phyloP scores from a whole-genome alignment of 2,888 invertebrate species.

The Sclerodermus sp. region DNA sequence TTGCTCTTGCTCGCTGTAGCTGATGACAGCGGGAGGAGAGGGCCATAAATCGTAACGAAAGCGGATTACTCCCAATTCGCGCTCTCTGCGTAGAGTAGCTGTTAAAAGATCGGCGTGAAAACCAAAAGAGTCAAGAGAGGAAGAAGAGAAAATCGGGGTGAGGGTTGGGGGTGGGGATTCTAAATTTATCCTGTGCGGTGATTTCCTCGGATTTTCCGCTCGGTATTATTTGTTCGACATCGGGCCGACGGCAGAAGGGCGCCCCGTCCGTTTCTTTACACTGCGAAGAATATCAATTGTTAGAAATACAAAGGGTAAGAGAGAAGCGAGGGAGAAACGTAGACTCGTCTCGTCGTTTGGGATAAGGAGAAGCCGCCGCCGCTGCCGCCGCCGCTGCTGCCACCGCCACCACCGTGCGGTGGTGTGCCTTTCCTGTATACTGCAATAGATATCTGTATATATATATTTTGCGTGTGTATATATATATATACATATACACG shows the following conservation, averaged over 20 bases:
- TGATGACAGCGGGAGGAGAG: no score
- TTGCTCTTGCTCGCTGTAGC: no score
- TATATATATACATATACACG: background rate
- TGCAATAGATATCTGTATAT: slow-evolving; percentile 10
- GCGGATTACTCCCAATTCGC: no score
- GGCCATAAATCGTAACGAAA: no score
- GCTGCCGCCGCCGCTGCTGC: background rate
- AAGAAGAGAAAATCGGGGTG: background rate
- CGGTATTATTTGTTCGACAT: slow-evolving; percentile 55
- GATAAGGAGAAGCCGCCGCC: slow-evolving; percentile 27
- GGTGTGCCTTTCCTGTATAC: slow-evolving; percentile 1
- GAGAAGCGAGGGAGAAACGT: slow-evolving; percentile 28
- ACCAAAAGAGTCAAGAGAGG: slow-evolving; percentile 23
- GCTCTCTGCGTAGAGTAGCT: no score
- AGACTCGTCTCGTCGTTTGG: slow-evolving; percentile 21
- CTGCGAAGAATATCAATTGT: slow-evolving; percentile 58
- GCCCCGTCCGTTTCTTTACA: slow-evolving; percentile 52
- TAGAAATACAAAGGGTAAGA: slow-evolving; percentile 55
- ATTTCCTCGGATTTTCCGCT: slow-evolving; percentile 48
- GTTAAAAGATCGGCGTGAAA: slow-evolving; percentile 25
- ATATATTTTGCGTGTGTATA: no score
- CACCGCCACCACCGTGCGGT: background rate
- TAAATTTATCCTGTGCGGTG: slow-evolving; percentile 30
- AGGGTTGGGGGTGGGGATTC: slow-evolving; percentile 12
- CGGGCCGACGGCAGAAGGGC: slow-evolving; percentile 18